phyloP scores from a whole-genome alignment of 2,797 vertebrate species.

The Heterohyrax brucei region DNA sequence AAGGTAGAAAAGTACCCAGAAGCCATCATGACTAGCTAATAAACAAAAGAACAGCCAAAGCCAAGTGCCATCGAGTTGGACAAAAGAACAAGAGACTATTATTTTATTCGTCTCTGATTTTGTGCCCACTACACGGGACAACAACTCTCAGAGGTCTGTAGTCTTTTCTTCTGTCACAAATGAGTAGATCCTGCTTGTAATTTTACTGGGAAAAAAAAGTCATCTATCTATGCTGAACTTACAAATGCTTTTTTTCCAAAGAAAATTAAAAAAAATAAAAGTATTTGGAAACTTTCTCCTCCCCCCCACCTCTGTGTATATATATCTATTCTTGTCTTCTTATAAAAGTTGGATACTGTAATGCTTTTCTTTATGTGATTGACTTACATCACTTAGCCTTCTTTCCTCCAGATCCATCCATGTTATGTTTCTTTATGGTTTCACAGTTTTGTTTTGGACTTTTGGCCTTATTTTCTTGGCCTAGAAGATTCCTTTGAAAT shows the following conservation, averaged over 20 bases:
- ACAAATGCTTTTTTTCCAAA: background rate
- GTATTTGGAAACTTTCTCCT: background rate
- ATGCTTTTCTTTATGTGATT: background rate
- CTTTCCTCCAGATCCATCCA: background rate
- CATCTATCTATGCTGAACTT: background rate
- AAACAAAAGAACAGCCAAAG: background rate
- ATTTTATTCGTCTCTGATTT: background rate
- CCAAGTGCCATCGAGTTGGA: too few species aligned
- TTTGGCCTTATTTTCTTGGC: background rate
- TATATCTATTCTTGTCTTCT: background rate
- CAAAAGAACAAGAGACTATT: background rate
- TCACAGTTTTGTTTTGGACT: background rate
- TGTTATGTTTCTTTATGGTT: background rate
- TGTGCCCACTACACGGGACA: background rate
- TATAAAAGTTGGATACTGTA: background rate
- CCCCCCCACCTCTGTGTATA: background rate
- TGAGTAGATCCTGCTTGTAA: background rate
- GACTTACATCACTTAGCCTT: background rate
- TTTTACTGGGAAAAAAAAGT: slow-evolving; percentile 23
- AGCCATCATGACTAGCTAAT: background rate
- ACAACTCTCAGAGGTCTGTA: background rate
- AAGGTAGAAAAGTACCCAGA: background rate
- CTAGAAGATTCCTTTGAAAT: background rate
- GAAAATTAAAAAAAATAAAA: background rate
- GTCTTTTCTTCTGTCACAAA: slow-evolving; percentile 41